A percentile compares a stretch with the other conserved stretches of the same genome.
Conservation (phyloP, 2,888 invertebrate species). For the Pilophorus perplexus region DNA sequence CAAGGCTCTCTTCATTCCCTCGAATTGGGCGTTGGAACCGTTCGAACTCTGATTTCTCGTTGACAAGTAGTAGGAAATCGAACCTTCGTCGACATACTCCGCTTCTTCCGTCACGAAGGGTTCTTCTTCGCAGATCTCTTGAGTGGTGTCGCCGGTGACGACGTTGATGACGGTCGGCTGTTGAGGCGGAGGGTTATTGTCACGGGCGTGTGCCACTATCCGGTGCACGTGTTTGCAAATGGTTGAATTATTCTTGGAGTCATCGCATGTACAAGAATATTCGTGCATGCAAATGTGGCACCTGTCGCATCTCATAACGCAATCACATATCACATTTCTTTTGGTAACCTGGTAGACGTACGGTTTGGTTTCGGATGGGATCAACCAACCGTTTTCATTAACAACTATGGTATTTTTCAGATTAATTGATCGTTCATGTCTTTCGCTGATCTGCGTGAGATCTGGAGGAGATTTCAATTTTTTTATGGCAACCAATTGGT, state of each 20-base stretch:
- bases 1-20: slow-evolving; percentile 2
- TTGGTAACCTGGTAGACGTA: slow-evolving; percentile 2
- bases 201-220: background rate
- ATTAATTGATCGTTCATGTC: slow-evolving; percentile 1
- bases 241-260: slow-evolving; percentile 23
- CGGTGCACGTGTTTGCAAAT: slow-evolving; percentile 23
- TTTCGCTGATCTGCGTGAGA: background rate
- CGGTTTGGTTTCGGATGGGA: slow-evolving; percentile 3
- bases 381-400: slow-evolving; percentile 15
- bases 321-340: slow-evolving; percentile 1
- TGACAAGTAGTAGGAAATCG: background rate
- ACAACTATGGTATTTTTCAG: background rate
- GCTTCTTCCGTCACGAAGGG: background rate
- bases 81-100: background rate
- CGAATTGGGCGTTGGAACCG: background rate
- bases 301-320: background rate
- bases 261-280: slow-evolving; percentile 14
- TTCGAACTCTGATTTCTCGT: background rate
- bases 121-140: background rate
- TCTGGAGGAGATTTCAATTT: background rate
- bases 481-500: background rate
- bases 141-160: no score
- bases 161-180: no score
- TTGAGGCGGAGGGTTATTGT: background rate
- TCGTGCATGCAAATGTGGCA: slow-evolving; percentile 15